Base-by-base conservation (phyloP, 2,113 vertebrate species). In the Leptocoma aspasia region DNA sequence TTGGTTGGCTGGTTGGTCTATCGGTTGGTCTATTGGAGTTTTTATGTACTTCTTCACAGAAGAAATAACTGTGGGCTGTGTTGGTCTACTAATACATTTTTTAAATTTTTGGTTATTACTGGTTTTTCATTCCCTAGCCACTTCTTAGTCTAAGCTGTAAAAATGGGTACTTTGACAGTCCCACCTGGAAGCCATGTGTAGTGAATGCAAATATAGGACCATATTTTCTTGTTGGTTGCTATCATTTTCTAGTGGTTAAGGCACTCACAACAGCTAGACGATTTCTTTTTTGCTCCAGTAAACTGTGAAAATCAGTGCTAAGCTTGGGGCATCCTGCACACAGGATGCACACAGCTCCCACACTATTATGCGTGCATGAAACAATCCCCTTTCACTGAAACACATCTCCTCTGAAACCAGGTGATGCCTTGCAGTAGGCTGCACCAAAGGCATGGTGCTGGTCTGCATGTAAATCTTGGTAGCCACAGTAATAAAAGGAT, bases 11-110 rank as follows among this genome's bases (percentile, higher is more conserved):
- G 16, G 20, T 24, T 33, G 37, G 3, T 41, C 35, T 52, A 1
- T 64, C 3, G 4, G 7, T 26, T 50, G 9, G 19, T 24, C n/a
- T n/a, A n/a, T n/a, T n/a, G n/a, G n/a, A 5, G 1, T 7, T 37
- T 61, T 80, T 61, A 28, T 4, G 8, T 20, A 30, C 3, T 28
- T 53, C 4, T 15, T 77, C 21, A 31, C 10, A 13, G 17, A 52
- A 69, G 54, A 54, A 31, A n/a, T 10, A 66, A 37, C 39, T 28
- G 47, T 22, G 2, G 5, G 5, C 7, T 35, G 6, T 33, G 13
- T 21, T 42, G n/a, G n/a, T 30, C 50, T 45, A 18, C 11, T 39
- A 39, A 42, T 6, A 45, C 4, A 33, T 39, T 68, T 76, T 65
- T 39, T 9, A 79, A 61, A 26, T 61, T 49, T 84, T 65, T 3